Base-by-base conservation (phyloP, 1,140 invertebrate genomes). In the Phocides pigmalion region DNA sequence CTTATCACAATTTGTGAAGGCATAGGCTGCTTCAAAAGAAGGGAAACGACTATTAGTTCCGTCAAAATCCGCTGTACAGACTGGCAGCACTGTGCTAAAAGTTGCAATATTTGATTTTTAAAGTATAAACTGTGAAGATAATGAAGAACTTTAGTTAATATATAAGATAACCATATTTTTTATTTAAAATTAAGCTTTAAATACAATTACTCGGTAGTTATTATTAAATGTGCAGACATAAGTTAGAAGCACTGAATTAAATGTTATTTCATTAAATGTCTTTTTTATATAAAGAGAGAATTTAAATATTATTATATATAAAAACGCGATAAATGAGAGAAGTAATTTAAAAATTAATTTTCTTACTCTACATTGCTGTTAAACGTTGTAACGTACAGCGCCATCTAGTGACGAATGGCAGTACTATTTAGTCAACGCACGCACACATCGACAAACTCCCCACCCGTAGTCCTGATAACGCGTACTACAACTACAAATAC, bases 391-490 rank as follows among this genome's bases (percentile, higher is more conserved):
- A n/a, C 15, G 11, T 58, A 58, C 54, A 85, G 68, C 83, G 84
- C 84, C 83, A 87, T 82, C 87, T 86, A 47, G 73, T 80, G 72
- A 75, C 75, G 84, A 81, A 78, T 86, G 71, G 87, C 78, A 35
- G 65, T 74, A 89, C 82, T 83, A 58, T 3, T 16, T 44, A 44
- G 61, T 25, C 42, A 37, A 25, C 12, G 16, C 41, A 70, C 72
- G 16, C 77, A 82, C 74, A 80, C 68, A 66, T 8, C 6, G 25
- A 46, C 42, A 17, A 4, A 17, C 17, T n/a, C 54, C 62, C 42
- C 28, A 25, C 53, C 16, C 2, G 11, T 16, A 14, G 51, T 17
- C 8, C 53, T 58, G 53, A 58, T 58, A 58, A 58, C 39, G 22
- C 25, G 14, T 9, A 28, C n/a, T 12, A 28, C 39, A 44, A 35